Percentiles rank a stretch among this genome's conserved stretches.
phyloP scores from a whole-genome alignment of 2,113 vertebrate species.

The Nicator chloris region DNA sequence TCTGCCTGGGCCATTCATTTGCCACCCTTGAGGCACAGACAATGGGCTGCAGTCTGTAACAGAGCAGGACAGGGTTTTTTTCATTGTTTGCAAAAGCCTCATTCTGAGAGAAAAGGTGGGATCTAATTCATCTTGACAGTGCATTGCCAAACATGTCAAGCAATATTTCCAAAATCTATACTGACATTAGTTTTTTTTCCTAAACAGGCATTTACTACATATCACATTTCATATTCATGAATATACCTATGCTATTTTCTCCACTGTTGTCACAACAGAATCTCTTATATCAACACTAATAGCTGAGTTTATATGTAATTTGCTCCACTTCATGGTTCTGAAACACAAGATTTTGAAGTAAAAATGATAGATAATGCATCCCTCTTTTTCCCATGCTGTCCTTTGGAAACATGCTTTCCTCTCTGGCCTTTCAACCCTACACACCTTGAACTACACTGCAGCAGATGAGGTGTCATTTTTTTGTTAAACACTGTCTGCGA shows the following conservation, averaged over 20 bases:
- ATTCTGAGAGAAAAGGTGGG: background rate
- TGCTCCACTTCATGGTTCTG: background rate
- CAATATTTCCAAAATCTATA: background rate
- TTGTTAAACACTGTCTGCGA: background rate
- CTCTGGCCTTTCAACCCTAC: background rate
- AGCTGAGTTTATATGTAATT: background rate
- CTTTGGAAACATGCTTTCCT: background rate
- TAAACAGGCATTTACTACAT: background rate
- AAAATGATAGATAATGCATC: background rate
- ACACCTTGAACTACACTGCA: background rate
- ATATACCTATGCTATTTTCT: background rate
- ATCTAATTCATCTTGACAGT: background rate
- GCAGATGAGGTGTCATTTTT: background rate
- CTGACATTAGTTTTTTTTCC: background rate
- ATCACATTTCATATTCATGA: background rate
- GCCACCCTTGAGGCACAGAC: background rate
- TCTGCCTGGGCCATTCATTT: background rate
- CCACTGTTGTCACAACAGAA: background rate
- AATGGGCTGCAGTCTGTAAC: background rate
- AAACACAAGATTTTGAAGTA: background rate
- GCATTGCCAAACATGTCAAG: background rate
- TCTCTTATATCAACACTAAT: background rate
- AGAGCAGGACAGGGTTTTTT: background rate
- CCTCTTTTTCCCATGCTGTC: background rate
- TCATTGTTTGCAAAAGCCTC: rapidly evolving